Evolutionary conservation across 2,113 vertebrate species (phyloP).

Genomic region (Lota lota): DNA sequence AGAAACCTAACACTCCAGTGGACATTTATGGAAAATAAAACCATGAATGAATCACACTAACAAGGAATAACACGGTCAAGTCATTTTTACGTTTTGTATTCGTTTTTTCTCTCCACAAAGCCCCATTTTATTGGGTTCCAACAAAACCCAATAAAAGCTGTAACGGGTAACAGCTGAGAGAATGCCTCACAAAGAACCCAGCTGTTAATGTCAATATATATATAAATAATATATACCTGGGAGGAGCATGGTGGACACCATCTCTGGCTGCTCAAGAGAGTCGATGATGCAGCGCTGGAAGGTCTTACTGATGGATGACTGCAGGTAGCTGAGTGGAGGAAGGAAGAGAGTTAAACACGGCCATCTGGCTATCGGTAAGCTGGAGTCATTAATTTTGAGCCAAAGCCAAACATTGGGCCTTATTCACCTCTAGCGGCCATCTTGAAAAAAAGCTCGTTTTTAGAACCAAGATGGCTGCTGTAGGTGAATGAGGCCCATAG

Average conservation of each 20-base stretch:
- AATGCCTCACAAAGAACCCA: too few species aligned
- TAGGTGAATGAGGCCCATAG: too few species aligned
- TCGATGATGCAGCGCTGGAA: conserved; percentile 67
- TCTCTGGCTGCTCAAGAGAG: conserved; percentile 63
- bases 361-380: not conserved
- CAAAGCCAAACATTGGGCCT: not conserved
- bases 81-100: too few species aligned
- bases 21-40: not conserved
- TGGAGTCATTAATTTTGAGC: not conserved
- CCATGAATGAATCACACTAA: not conserved
- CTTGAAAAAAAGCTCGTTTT: too few species aligned
- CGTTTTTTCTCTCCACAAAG: too few species aligned
- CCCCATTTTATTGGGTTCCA: not conserved
- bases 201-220: too few species aligned
- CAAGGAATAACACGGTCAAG: too few species aligned
- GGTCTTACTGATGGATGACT: conserved; percentile 75
- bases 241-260: conserved; percentile 69
- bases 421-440: not conserved
- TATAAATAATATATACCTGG: conserved; percentile 50
- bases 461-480: too few species aligned
- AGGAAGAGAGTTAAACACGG: conserved; percentile 8
- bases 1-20: too few species aligned
- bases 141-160: not conserved
- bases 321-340: conserved; percentile 80
- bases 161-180: too few species aligned